phyloP scores from a whole-genome alignment of 2,797 vertebrate genomes.

The Corythornis leucogaster region DNA sequence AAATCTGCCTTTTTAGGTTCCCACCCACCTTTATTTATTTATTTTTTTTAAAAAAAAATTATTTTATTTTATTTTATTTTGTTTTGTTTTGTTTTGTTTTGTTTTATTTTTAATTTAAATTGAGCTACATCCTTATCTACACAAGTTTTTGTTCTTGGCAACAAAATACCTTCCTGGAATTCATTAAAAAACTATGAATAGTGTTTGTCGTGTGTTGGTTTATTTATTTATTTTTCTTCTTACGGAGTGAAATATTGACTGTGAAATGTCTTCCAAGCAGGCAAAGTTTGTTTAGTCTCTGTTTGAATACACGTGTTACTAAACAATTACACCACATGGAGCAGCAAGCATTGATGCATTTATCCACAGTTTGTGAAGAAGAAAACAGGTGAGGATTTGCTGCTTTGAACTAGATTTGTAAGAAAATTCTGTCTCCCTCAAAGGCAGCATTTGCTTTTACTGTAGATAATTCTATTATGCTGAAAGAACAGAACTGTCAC shows the following conservation, averaged over 20 bases:
- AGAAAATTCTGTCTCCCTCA: not conserved
- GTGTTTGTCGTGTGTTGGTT: not conserved
- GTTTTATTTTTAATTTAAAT: not conserved
- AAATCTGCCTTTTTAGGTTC: not conserved
- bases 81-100: too few species aligned
- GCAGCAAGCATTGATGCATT: not conserved
- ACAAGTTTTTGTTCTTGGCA: not conserved
- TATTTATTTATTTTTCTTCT: not conserved
- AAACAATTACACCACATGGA: not conserved
- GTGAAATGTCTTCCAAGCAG: not conserved
- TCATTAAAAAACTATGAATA: rapidly evolving
- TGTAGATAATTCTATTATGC: not conserved
- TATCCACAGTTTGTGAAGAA: not conserved
- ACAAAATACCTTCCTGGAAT: not conserved
- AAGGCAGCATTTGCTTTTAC: not conserved
- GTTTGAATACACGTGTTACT: not conserved
- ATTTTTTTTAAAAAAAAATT: too few species aligned
- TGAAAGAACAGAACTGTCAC: not conserved
- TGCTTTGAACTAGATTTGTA: not conserved
- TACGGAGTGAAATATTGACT: not conserved
- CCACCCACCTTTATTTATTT: too few species aligned
- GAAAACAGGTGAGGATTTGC: not conserved
- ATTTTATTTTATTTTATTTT: not conserved
- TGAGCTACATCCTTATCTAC: not conserved
- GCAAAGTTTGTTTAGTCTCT: not conserved